Percentiles rank a stretch among this genome's conserved stretches.
Evolutionary conservation across 2,888 invertebrate genomes (phyloP).

Genomic region (Caenorhabditis parvicauda): DNA sequence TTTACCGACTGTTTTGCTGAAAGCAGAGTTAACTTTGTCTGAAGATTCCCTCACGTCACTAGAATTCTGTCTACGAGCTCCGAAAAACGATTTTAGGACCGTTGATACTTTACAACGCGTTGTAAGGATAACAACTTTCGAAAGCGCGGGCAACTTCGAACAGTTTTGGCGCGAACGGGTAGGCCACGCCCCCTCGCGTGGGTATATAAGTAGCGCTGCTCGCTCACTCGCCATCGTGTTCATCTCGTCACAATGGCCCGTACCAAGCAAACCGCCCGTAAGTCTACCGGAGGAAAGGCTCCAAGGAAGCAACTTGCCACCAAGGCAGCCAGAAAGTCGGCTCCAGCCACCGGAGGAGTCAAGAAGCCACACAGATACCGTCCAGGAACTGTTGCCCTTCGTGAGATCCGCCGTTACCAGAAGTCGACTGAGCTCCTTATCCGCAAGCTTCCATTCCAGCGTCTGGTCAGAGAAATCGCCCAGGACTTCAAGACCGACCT

Average conservation of each 20-base stretch:
- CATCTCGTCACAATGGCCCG: slow-evolving; percentile 33
- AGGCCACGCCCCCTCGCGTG: too few species aligned
- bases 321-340: slow-evolving; percentile 81
- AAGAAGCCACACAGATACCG: slow-evolving; percentile 94
- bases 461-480: slow-evolving; percentile 26
- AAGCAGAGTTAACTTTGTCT: too few species aligned
- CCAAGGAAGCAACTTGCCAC: slow-evolving; percentile 43
- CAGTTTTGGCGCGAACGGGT: too few species aligned
- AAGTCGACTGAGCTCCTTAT: slow-evolving; percentile 77
- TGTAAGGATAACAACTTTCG: too few species aligned
- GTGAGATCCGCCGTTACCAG: slow-evolving; percentile 93
- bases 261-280: slow-evolving; percentile 39
- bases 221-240: too few species aligned
- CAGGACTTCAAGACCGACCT: slow-evolving; percentile 70
- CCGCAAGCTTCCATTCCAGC: slow-evolving; percentile 30
- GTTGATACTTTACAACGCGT: too few species aligned
- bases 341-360: slow-evolving; percentile 81
- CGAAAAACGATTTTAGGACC: too few species aligned
- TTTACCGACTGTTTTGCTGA: too few species aligned
- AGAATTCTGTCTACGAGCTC: too few species aligned
- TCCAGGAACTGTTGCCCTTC: slow-evolving; percentile 90
- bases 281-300: slow-evolving; percentile 36
- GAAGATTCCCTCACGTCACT: too few species aligned
- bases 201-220: too few species aligned
- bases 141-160: too few species aligned